A percentile compares a stretch with the other conserved stretches of the same genome.
Evolutionary conservation across 2,797 vertebrate species (phyloP).

Genomic region (Eurystomus glaucurus): DNA sequence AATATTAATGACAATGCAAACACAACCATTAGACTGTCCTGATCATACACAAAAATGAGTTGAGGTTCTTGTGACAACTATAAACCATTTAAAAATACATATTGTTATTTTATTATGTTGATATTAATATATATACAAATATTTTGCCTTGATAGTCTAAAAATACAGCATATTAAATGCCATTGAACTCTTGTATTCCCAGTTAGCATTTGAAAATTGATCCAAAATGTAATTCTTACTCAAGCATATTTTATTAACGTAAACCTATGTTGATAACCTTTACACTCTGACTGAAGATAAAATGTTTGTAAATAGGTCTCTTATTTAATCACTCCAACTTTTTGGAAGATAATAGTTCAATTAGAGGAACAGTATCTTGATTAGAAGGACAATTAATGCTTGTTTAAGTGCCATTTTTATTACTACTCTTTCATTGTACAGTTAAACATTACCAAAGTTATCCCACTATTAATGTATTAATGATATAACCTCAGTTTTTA

Average conservation of each 20-base stretch:
- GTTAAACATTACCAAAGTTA: slow-evolving; percentile 51
- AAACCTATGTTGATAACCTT: not conserved
- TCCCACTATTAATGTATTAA: slow-evolving; percentile 19
- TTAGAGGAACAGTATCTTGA: not conserved
- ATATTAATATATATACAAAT: not conserved
- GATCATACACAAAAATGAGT: not conserved
- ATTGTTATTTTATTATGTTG: not conserved
- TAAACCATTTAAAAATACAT: not conserved
- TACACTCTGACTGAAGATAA: not conserved
- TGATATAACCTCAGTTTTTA: not conserved
- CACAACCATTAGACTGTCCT: not conserved
- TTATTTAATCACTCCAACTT: not conserved
- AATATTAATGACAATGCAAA: not conserved
- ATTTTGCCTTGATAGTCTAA: not conserved
- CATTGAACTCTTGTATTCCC: not conserved
- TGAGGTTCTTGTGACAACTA: not conserved
- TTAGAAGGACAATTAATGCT: slow-evolving; percentile 13
- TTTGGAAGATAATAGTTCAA: not conserved
- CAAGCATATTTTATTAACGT: not conserved
- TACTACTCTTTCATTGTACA: not conserved
- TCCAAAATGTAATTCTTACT: not conserved
- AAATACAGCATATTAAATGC: not conserved
- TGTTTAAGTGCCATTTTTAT: slow-evolving; percentile 12
- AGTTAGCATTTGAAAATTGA: not conserved
- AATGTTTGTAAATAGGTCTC: not conserved